Base-by-base conservation (phyloP, 2,113 vertebrate species). In the Trinectes maculatus region DNA sequence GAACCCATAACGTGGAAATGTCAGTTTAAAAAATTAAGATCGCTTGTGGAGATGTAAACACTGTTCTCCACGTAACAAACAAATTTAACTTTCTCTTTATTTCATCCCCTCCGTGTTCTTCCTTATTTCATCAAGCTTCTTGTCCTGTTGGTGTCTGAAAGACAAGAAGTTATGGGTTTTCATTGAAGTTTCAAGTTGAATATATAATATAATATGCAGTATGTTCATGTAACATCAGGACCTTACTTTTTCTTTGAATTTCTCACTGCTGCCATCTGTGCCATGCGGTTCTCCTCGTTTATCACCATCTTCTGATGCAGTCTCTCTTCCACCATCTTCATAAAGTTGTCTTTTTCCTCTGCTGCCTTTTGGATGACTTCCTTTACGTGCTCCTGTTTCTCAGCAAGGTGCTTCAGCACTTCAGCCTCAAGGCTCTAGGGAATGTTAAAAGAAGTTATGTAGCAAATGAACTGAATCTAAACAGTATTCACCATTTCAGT, bases 231-330 rank as follows among this genome's bases (percentile, higher is more conserved):
- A 26, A 11, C 6, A 40, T 4, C 3, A 42, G 21, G 26, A 56
- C 13, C 51, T 68, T 58, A 98, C 97, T 94, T 96, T 96, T 89
- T 98, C 96, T 87, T 96, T 93, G 91, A 98, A 96, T 71, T 96
- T 96, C 74, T 99, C 96, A 82, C 93, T 94, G 96, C 97, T 1
- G 95, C 96, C 91, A 97, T 95, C 65, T 94, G 94, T 25, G 97
- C 97, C 66, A 92, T 93, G 3, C 95, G 94, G 81, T 98, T 99
- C 82, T 99, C 98, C 86, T 98, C 96, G 87, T 94, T 97, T 3
- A 94, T 94, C 93, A 97, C 96, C 96, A 98, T 98, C 90, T 99
- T 99, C 83, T 94, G 94, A 85, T 93, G 95, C 77, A 98, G 90
- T 56, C 98, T 99, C 89, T 99, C 97, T 65, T 97, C 93, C 19